phyloP scores from a whole-genome alignment of 2,888 invertebrate species.

The Pammene fasciana region DNA sequence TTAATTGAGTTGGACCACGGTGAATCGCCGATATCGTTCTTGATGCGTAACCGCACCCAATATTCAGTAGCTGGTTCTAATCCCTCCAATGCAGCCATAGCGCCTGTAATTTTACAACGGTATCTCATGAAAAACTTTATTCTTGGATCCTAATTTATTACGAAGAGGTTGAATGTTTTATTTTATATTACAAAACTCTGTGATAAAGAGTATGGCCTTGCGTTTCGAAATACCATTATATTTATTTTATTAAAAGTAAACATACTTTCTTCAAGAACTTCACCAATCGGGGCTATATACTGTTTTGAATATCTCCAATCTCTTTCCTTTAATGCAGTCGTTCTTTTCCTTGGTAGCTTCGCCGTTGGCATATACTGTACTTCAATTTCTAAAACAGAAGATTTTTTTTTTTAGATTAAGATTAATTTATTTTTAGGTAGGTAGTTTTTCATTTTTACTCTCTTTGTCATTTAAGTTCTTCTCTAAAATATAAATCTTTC shows the following conservation, averaged over 20 bases:
- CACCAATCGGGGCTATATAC: constrained; percentile 43
- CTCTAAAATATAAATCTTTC: no score
- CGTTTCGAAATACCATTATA: no score
- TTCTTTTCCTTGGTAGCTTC: constrained; percentile 41
- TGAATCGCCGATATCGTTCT: constrained; percentile 61
- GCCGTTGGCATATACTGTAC: constrained; percentile 44
- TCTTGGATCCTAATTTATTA: no score
- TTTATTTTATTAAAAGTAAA: background rate
- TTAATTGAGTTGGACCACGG: constrained; percentile 59
- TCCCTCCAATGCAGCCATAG: constrained; percentile 47
- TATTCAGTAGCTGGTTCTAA: constrained; percentile 62
- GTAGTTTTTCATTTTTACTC: no score
- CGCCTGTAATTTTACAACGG: constrained; percentile 47
- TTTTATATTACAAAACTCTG: no score
- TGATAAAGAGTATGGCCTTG: no score
- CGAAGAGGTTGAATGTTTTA: no score
- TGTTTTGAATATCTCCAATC: constrained; percentile 56
- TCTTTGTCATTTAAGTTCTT: no score
- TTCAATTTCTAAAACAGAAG: constrained; percentile 44
- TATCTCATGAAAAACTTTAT: no score
- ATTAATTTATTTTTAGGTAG: no score
- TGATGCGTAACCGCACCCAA: constrained; percentile 60
- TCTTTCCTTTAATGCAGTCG: constrained; percentile 47
- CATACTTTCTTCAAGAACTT: constrained; percentile 40
- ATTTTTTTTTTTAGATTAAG: no score